phyloP scores from a whole-genome alignment of 2,113 vertebrate genomes.

The Oncorhynchus masou region DNA sequence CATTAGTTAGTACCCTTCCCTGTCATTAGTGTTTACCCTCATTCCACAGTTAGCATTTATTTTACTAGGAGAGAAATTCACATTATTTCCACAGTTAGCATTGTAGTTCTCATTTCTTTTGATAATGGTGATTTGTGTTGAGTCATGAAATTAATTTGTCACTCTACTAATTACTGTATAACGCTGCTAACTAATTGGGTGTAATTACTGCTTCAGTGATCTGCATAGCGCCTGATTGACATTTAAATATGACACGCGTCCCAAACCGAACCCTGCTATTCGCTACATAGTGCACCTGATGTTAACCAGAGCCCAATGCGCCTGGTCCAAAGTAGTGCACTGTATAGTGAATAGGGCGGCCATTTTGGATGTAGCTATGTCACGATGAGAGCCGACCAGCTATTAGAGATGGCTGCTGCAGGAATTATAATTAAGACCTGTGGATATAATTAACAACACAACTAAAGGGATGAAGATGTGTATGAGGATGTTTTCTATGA shows the following conservation, averaged over 20 bases:
- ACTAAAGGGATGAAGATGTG: conserved; percentile 2
- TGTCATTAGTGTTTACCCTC: not conserved
- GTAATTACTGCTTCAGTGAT: conserved; percentile 57
- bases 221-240: conserved; percentile 58
- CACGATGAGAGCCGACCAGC: conserved; percentile 41
- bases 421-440: conserved; percentile 27
- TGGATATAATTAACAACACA: conserved; percentile 50
- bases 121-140: not conserved
- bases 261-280: no score
- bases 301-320: no score
- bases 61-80: no score
- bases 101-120: no score
- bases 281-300: no score
- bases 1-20: no score
- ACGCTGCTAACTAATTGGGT: conserved; percentile 60
- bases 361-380: no score
- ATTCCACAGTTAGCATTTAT: no score
- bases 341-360: no score
- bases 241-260: conserved; percentile 42
- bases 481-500: no score
- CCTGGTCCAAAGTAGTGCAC: no score
- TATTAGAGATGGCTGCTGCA: conserved; percentile 54
- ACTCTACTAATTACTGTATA: conserved; percentile 48
- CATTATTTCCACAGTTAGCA: no score
- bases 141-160: conserved; percentile 45